Evolutionary conservation across 2,113 vertebrate species (phyloP).

Genomic region (Apteryx mantelli): DNA sequence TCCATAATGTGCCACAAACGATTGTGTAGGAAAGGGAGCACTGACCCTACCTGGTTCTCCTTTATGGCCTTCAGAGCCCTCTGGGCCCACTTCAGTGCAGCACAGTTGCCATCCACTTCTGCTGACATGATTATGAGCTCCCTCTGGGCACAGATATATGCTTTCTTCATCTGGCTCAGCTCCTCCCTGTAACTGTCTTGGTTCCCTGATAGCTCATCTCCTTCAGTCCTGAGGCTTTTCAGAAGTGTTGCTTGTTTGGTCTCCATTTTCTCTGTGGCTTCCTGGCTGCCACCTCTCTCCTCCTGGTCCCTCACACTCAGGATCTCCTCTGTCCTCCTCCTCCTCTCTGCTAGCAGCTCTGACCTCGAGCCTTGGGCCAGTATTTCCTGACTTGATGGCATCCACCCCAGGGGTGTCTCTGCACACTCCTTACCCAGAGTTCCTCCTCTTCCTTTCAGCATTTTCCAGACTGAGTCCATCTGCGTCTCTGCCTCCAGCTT

Average conservation of each 20-base stretch:
- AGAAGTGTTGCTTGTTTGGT: not conserved
- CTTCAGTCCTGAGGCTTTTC: not conserved
- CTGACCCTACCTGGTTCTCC: slow-evolving; percentile 31
- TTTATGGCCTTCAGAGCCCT: not conserved
- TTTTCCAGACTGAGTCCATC: not conserved
- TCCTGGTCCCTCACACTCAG: not conserved
- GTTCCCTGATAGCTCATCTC: not conserved
- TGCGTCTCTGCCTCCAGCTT: not conserved
- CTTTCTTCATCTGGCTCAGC: not conserved
- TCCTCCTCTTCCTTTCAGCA: not conserved
- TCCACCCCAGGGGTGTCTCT: rapidly evolving
- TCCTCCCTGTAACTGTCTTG: not conserved
- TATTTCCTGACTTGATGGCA: not conserved
- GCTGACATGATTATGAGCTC: not conserved
- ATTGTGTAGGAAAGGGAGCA: not conserved
- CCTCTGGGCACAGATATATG: not conserved
- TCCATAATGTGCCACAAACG: not conserved
- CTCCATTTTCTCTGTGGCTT: not conserved
- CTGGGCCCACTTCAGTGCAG: slow-evolving; percentile 2
- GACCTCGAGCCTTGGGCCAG: not conserved
- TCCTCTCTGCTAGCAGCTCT: not conserved
- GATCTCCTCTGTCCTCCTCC: not conserved
- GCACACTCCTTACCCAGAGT: not conserved
- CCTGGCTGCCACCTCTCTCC: not conserved
- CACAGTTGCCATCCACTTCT: not conserved